phyloP scores from a whole-genome alignment of 1,140 invertebrate species.

The Drosophila sproati region DNA sequence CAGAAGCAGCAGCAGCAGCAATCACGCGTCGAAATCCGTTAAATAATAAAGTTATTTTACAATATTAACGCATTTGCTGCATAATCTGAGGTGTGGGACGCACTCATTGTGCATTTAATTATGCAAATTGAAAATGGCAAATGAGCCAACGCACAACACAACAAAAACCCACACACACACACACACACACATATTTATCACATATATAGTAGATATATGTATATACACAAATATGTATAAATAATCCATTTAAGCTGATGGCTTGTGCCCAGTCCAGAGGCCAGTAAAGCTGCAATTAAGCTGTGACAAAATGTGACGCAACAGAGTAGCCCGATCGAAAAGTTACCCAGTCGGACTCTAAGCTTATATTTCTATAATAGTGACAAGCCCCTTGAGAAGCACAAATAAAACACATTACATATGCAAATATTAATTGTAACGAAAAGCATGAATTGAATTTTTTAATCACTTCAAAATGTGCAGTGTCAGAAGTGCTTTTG shows the following conservation, averaged over 20 bases:
- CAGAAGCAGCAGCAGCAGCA: slow-evolving; percentile 3
- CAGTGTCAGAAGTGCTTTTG: background rate
- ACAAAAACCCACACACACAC: background rate
- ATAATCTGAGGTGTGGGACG: slow-evolving; percentile 36
- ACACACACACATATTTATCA: background rate
- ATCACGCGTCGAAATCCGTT: slow-evolving; percentile 36
- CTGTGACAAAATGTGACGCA: slow-evolving; percentile 55
- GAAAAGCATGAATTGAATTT: no score
- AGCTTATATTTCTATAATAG: background rate
- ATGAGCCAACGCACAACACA: slow-evolving; percentile 38
- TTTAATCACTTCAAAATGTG: background rate
- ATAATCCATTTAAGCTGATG: slow-evolving; percentile 62
- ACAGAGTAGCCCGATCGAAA: background rate
- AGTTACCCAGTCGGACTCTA: slow-evolving; percentile 3
- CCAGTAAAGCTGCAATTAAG: slow-evolving; percentile 64
- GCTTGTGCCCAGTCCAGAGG: slow-evolving; percentile 34
- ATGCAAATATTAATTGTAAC: no score
- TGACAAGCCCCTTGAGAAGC: no score
- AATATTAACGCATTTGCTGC: slow-evolving; percentile 63
- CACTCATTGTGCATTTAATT: slow-evolving; percentile 59
- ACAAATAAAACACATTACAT: no score
- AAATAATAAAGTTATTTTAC: slow-evolving; percentile 69
- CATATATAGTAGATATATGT: slow-evolving; percentile 7
- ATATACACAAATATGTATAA: slow-evolving; percentile 43
- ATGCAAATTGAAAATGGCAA: slow-evolving; percentile 70